Evolutionary conservation across 2,113 vertebrate genomes (phyloP), one percentile per base, ranked within the genome.

Genomic region (Lophura nycthemera): DNA sequence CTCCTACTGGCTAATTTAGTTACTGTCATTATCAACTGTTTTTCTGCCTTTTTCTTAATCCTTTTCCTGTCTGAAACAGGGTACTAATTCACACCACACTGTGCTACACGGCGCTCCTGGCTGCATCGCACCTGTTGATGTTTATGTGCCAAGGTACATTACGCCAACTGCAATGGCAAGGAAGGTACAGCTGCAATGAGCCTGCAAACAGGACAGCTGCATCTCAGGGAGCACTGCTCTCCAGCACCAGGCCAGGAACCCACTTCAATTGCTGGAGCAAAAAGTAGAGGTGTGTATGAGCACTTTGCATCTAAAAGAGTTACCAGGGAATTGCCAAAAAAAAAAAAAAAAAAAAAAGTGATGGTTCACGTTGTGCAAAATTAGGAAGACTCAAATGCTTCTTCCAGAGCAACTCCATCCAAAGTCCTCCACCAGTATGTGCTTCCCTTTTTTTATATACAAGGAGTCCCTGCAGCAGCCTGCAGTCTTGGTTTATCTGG

Each of bases 141-240:
- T 15, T 11, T 15, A 1, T 6, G 48, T 90, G 95, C 95, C 93
- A 86, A 29, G 32, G 86, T 36, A 5, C 25, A 9, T 61, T 11
- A 14, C 0, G 3, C 13, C 21, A 10, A 4, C 45, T 3, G 8
- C 63, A 5, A 2, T 3, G 71, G 61, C 61, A 6, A 24, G 74
- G 19, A 60, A 84, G 80, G 63, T 6, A 19, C 1, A 50, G 8
- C n/a, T 17, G 32, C 60, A 13, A 0, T 8, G 1, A 1, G 36
- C 1, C 75, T 61, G 47, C 65, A 18, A 4, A 14, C 27, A 43
- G 79, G 64, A 22, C 14, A 22, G n/a, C 52, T 43, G 42, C 38
- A 2, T 27, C 59, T 5, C 16, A 0, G 21, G 21, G 21, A 22
- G 8, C 30, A 5, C 42, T 2, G n/a, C 60, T 40, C 1, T 0